Base-by-base conservation (phyloP, 1,140 invertebrate genomes). In the Hypsibius dujardini region DNA sequence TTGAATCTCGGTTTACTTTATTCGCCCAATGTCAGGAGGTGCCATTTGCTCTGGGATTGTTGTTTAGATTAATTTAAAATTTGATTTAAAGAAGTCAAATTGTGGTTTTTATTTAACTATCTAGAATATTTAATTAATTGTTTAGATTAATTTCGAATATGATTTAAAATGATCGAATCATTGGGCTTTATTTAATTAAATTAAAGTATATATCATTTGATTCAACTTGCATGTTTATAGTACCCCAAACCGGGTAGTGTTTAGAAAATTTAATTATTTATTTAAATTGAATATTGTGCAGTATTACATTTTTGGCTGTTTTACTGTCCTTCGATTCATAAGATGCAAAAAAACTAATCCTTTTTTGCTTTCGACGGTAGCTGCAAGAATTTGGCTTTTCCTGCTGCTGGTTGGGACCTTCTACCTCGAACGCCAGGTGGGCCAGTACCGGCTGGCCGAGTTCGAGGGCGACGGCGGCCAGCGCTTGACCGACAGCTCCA, bases 401-500 rank as follows among this genome's bases (percentile, higher is more conserved):
- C 74, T 79, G n/a, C 77, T 83, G 12, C 75, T 84, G 59, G 81
- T 82, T 67, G 60, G 80, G 2, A 83, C 77, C 73, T 75, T 80
- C 45, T 47, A 76, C 1, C 7, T 77, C 1, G 81, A 82, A 74
- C 72, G 76, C 67, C 3, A 71, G 45, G 47, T 77, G 69, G 71
- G 73, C 72, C 40, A 74, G 70, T 72, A 69, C 45, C 74, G 73
- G 56, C 28, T 74, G 3, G 59, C 71, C 40, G 71, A 47, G 56
- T 46, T 40, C 46, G 14, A 71, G 72, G n/a, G 2, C 56, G 28
- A 47, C 69, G 15, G 59, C 72, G 50, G 62, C 71, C 28, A 28
- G 28, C 1, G 50, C 73, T 60, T 47, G 47, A 40, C 50, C 60
- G 70, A 70, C 73, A 72, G 70, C 71, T 45, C n/a, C 28, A 42